These are phyloP conservation scores for Apostichopus japonicus DNA, from an alignment of 35 echinoderm and acorn worm species.

Conservation along the genomic window DNA sequence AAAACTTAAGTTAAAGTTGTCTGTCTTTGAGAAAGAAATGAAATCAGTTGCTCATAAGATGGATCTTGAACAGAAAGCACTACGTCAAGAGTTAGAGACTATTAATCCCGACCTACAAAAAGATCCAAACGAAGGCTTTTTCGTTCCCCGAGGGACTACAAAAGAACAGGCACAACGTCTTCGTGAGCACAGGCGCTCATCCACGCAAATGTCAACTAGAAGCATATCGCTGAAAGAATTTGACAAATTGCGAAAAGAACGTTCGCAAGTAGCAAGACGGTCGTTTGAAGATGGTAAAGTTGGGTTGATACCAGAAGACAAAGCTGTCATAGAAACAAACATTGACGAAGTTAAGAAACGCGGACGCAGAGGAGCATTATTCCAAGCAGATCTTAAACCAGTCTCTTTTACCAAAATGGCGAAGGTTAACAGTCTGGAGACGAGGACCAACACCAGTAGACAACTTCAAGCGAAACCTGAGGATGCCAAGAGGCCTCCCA, in stretches of 20 bases:
- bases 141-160: slow-evolving; percentile 22
- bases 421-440: background rate
- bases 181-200: background rate
- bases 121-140: slow-evolving; percentile 19
- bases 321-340: background rate
- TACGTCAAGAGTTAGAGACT: background rate
- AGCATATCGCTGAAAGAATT: slow-evolving; percentile 47
- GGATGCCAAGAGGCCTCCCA: background rate
- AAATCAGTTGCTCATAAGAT: slow-evolving; percentile 33
- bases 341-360: background rate
- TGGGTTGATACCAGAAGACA: background rate
- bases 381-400: slow-evolving; percentile 11
- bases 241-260: slow-evolving; percentile 9
- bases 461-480: background rate
- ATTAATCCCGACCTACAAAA: slow-evolving; percentile 39
- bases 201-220: background rate
- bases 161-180: slow-evolving; percentile 28
- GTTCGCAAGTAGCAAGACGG: slow-evolving; percentile 11
- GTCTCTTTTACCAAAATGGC: slow-evolving; percentile 22
- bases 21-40: slow-evolving; percentile 37
- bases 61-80: slow-evolving; percentile 36
- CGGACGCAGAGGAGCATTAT: slow-evolving; percentile 29
- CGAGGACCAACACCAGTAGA: background rate
- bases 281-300: background rate
- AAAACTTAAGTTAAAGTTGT: slow-evolving; percentile 7